Percentiles rank a stretch among this genome's conserved stretches.
These are phyloP conservation scores for Limnephilus auricula DNA, from an alignment of 2,888 invertebrate genomes.

Conservation along the genomic window DNA sequence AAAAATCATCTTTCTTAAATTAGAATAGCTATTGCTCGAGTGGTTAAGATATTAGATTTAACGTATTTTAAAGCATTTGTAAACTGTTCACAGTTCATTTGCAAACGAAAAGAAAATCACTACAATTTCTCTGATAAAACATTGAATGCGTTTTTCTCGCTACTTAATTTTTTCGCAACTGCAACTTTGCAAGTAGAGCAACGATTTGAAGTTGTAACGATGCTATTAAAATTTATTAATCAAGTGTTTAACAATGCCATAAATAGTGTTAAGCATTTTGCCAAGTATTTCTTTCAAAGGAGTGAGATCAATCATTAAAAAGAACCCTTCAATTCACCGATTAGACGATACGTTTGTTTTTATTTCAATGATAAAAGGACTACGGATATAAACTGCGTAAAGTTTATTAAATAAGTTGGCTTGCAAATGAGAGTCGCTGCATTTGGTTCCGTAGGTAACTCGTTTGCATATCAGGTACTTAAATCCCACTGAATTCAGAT, in stretches of 20 bases:
- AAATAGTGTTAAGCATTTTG: background rate
- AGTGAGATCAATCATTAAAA: background rate
- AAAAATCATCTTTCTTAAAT: no score
- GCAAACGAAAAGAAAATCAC: background rate
- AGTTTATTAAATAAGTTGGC: background rate
- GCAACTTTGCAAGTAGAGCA: background rate
- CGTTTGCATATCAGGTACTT: background rate
- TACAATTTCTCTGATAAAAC: background rate
- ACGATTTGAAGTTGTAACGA: background rate
- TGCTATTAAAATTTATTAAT: background rate
- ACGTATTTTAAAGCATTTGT: background rate
- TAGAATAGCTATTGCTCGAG: no score
- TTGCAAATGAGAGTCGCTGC: background rate
- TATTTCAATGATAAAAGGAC: no score
- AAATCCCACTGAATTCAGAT: background rate
- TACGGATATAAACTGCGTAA: no score
- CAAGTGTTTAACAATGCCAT: no score
- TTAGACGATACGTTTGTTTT: background rate
- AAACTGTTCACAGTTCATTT: background rate
- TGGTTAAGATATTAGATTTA: background rate
- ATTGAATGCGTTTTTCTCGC: background rate
- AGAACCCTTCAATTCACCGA: background rate
- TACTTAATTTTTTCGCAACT: background rate
- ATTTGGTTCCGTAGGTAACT: background rate
- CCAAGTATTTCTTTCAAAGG: background rate